Conservation (phyloP, 1,140 invertebrate genomes). For the Streblospio benedicti region DNA sequence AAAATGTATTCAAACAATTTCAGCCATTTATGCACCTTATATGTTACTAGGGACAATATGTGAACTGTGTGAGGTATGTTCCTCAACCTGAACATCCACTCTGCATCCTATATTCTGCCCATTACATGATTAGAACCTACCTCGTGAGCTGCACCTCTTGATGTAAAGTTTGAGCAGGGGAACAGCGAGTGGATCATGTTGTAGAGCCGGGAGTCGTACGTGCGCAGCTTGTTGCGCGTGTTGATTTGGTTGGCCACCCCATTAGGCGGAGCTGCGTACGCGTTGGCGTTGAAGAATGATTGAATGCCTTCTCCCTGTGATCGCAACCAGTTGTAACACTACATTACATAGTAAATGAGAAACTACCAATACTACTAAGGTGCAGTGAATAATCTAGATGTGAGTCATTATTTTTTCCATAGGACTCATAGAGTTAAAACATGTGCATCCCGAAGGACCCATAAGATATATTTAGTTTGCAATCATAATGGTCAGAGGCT, state of each 20-base stretch:
- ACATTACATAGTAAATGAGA: not conserved
- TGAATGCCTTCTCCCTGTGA: constrained; percentile 33
- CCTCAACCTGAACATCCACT: not conserved
- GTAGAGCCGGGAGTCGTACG: constrained; percentile 27
- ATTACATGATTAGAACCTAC: constrained; percentile 19
- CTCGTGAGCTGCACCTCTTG: constrained; percentile 21
- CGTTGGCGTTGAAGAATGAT: constrained; percentile 29
- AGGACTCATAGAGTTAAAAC: not conserved
- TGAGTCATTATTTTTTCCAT: not conserved
- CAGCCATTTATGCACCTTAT: no score
- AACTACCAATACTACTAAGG: not conserved
- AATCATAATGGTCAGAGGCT: no score
- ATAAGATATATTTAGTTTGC: no score
- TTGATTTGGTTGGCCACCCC: constrained; percentile 26
- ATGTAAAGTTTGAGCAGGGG: constrained; percentile 30
- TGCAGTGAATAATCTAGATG: not conserved
- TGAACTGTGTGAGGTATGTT: no score
- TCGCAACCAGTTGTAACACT: not conserved
- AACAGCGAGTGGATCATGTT: constrained; percentile 25
- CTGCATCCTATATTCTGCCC: not conserved
- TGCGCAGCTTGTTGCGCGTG: constrained; percentile 23
- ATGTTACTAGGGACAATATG: no score
- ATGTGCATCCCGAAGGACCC: no score
- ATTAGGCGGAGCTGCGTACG: constrained; percentile 23
- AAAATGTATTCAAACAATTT: no score